Evolutionary conservation across 2,888 invertebrate species (phyloP).

Genomic region (Troides aeacus): DNA sequence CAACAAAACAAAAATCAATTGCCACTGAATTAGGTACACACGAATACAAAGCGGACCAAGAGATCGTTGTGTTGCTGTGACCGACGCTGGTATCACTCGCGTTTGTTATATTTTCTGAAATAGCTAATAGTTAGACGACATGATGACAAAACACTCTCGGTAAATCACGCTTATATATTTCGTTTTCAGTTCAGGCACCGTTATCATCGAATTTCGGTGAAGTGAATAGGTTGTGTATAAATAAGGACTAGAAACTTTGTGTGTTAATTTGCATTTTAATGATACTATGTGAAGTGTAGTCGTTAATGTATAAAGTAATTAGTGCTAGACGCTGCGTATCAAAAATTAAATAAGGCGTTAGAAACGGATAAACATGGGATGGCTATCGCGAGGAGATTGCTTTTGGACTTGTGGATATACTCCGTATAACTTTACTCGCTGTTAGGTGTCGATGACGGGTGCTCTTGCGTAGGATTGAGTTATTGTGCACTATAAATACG

Average conservation of each 20-base stretch:
- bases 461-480: conserved; percentile 13
- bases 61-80: conserved; percentile 23
- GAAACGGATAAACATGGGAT: conserved; percentile 9
- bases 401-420: conserved; percentile 15
- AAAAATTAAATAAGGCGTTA: not conserved
- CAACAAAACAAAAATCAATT: conserved; percentile 17
- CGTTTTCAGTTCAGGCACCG: conserved; percentile 5
- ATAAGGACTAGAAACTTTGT: not conserved
- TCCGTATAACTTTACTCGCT: conserved; percentile 12
- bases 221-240: not conserved
- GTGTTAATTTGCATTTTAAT: conserved; percentile 6
- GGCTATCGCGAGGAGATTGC: conserved; percentile 5
- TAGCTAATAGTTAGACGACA: conserved; percentile 15
- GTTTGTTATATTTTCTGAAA: conserved; percentile 13
- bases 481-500: conserved; percentile 24
- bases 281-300: conserved; percentile 2
- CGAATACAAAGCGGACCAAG: conserved; percentile 2
- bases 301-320: not conserved
- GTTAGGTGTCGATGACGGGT: conserved; percentile 15
- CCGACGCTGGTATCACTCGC: conserved; percentile 18
- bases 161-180: conserved; percentile 12
- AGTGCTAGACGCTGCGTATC: not conserved
- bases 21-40: conserved; percentile 19
- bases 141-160: conserved; percentile 6
- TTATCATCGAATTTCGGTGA: conserved; percentile 8